Percentiles rank a stretch among this genome's conserved stretches.
Evolutionary conservation across 64 coral and sea anemone genomes (phyloP).

Genomic region (Actinia equina): DNA sequence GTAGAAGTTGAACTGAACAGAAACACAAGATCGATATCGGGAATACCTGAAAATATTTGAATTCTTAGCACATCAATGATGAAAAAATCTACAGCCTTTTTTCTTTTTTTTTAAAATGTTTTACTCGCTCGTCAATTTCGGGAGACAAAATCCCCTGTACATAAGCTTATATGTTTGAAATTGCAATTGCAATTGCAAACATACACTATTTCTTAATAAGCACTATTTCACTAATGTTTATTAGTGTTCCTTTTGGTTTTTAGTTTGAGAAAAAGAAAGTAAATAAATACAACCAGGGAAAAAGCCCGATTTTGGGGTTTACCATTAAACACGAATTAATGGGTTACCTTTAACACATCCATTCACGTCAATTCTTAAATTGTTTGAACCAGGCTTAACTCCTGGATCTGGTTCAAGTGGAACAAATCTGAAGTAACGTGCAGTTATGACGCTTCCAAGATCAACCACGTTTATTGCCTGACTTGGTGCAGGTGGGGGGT

Average conservation of each 20-base stretch:
- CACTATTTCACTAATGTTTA: no score
- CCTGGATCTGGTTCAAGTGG: background rate
- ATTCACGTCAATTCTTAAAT: background rate
- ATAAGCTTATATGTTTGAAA: background rate
- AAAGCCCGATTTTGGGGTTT: no score
- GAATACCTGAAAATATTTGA: background rate
- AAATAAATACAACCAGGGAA: no score
- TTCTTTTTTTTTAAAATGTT: no score
- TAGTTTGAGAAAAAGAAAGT: no score
- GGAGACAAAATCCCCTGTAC: no score
- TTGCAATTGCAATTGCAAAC: no score
- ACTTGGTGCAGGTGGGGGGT: background rate
- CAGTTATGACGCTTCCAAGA: background rate
- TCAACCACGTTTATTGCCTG: background rate
- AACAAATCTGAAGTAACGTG: background rate
- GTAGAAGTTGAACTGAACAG: conserved; percentile 3
- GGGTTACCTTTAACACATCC: background rate
- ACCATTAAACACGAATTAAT: background rate
- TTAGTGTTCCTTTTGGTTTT: no score
- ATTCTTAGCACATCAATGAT: no score
- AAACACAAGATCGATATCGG: background rate
- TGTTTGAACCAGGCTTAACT: background rate
- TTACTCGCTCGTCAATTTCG: no score
- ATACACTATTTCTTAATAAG: no score
- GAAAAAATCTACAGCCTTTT: no score